Conservation (phyloP, 2,797 vertebrate species). For the Dromococcyx pavoninus region DNA sequence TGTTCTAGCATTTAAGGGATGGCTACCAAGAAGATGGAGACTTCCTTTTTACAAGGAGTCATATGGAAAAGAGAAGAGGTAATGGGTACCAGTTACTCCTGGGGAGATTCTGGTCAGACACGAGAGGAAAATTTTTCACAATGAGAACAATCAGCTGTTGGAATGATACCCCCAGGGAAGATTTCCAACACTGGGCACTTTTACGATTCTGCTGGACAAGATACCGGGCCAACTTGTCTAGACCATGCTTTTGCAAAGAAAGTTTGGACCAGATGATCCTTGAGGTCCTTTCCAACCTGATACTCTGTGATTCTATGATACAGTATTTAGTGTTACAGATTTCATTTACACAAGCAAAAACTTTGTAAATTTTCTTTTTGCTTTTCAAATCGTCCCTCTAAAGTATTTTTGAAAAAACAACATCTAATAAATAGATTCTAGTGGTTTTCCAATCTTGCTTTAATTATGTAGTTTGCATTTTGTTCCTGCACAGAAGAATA, state of each 20-base stretch:
- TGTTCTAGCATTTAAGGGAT: background rate
- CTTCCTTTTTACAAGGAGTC: background rate
- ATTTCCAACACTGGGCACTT: background rate
- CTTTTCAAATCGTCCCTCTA: background rate
- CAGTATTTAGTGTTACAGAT: background rate
- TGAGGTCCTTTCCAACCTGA: background rate
- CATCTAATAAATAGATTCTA: background rate
- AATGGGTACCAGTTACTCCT: background rate
- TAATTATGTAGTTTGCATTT: background rate
- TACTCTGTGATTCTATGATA: background rate
- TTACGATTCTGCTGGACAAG: background rate
- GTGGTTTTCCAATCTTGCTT: background rate
- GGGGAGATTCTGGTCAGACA: no score
- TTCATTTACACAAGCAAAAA: background rate
- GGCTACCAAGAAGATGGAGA: background rate
- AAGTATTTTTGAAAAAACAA: fast-evolving
- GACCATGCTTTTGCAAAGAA: background rate
- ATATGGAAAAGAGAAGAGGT: background rate
- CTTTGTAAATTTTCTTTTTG: background rate
- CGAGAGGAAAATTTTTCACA: no score
- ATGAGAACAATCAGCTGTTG: no score
- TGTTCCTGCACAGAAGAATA: background rate
- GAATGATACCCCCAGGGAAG: background rate
- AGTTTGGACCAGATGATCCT: background rate
- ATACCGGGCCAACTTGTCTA: background rate